A percentile compares a stretch with the other conserved stretches of the same genome.
Conservation (phyloP, 2,888 invertebrate species). For the Cosmopolites sordidus region DNA sequence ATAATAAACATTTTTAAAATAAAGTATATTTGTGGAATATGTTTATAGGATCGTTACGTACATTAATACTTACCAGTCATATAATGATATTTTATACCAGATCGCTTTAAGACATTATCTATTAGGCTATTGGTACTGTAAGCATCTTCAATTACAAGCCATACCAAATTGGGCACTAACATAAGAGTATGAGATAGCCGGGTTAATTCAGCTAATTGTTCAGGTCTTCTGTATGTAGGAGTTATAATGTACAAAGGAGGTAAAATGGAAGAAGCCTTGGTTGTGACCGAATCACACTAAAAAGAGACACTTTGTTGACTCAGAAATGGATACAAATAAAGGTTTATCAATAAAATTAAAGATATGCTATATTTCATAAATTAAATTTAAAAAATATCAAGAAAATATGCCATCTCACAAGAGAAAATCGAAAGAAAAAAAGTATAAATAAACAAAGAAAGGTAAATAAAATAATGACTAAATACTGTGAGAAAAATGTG, state of each 20-base stretch:
- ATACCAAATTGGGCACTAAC: conserved; percentile 82
- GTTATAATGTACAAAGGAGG: conserved; percentile 65
- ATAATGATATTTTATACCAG: conserved; percentile 65
- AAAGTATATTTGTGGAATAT: no score
- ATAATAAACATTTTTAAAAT: not conserved
- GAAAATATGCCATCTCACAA: no score
- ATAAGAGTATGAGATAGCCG: conserved; percentile 83
- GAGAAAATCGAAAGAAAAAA: no score
- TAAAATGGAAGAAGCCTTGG: conserved; percentile 30
- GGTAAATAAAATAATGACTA: no score
- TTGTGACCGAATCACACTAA: conserved; percentile 27
- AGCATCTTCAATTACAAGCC: conserved; percentile 91
- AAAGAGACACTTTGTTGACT: no score
- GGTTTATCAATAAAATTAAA: no score
- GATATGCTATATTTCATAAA: no score
- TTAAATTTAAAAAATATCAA: no score
- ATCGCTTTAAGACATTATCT: conserved; percentile 63
- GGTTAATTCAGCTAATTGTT: conserved; percentile 77
- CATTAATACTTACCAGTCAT: conserved; percentile 49
- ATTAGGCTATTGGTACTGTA: conserved; percentile 66
- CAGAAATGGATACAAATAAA: no score
- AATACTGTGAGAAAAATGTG: no score
- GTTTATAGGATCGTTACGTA: not conserved
- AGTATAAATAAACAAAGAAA: no score
- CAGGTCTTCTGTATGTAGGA: conserved; percentile 69